These are phyloP conservation scores for Plotosus lineatus DNA, from an alignment of 2,113 vertebrate species.

Conservation along the genomic window DNA sequence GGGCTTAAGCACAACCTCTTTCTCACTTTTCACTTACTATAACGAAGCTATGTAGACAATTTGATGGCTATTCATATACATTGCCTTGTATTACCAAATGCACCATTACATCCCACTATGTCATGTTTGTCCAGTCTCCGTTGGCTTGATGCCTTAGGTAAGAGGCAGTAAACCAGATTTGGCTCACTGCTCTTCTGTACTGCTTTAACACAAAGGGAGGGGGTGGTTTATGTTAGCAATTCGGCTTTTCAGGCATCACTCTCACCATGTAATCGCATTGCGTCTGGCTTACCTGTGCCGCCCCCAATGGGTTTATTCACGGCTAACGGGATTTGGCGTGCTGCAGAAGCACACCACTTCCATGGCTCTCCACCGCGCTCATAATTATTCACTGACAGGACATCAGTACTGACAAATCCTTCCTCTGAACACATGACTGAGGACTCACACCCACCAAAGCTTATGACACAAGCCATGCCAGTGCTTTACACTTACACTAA, in stretches of 20 bases:
- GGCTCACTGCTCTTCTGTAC: constrained; percentile 24
- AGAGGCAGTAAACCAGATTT: constrained; percentile 42
- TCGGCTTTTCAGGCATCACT: constrained; percentile 55
- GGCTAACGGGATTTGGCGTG: constrained; percentile 64
- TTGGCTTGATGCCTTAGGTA: constrained; percentile 22
- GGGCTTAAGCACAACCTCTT: not conserved
- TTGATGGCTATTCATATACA: constrained; percentile 5
- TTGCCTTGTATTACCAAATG: constrained; percentile 8
- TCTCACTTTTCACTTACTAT: not conserved
- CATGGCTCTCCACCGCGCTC: constrained; percentile 51
- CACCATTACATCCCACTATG: not conserved
- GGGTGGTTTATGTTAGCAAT: constrained; percentile 47
- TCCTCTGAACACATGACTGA: constrained; percentile 26
- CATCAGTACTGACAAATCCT: constrained; percentile 53
- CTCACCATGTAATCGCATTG: constrained; percentile 64
- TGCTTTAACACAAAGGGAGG: constrained; percentile 9
- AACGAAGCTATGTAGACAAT: constrained; percentile 4
- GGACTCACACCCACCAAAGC: not conserved
- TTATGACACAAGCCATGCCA: not conserved
- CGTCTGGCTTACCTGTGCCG: constrained; percentile 61
- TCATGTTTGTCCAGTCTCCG: constrained; percentile 21
- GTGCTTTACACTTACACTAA: constrained; percentile 1
- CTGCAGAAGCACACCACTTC: constrained; percentile 36
- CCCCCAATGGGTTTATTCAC: constrained; percentile 62
- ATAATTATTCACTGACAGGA: constrained; percentile 62